These are phyloP conservation scores for Orchesellides sinensis DNA, from an alignment of 2,888 invertebrate genomes.

Conservation along the genomic window DNA sequence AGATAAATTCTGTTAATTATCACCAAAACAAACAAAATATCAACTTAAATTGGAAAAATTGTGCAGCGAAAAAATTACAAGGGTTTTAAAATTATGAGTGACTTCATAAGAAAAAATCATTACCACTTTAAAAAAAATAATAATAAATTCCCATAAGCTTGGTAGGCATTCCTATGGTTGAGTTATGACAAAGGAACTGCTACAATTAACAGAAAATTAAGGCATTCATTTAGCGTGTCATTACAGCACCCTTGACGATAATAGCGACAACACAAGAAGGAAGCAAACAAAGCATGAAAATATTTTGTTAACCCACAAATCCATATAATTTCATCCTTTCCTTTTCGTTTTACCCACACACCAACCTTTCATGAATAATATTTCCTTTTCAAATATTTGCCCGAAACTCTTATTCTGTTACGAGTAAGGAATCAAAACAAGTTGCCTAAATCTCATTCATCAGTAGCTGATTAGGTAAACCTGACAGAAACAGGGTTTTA, in stretches of 20 bases:
- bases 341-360: constrained; percentile 27
- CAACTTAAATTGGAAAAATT: neutral
- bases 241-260: too few species aligned
- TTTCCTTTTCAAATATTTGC: neutral
- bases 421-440: neutral
- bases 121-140: too few species aligned
- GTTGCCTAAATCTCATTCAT: constrained; percentile 12
- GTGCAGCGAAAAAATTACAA: neutral
- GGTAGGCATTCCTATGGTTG: too few species aligned
- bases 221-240: too few species aligned
- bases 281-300: constrained; percentile 33
- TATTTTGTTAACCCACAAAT: constrained; percentile 50
- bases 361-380: neutral
- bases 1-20: too few species aligned
- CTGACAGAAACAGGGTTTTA: neutral
- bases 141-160: too few species aligned
- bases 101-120: too few species aligned
- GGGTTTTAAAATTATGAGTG: neutral
- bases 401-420: neutral
- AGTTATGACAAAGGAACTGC: too few species aligned
- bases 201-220: too few species aligned
- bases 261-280: too few species aligned
- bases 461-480: neutral
- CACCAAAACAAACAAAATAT: too few species aligned
- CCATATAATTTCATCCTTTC: constrained; percentile 26